A percentile compares a stretch with the other conserved stretches of the same genome.
These are phyloP conservation scores for Achlya flavicornis DNA, from an alignment of 2,888 invertebrate species.

Conservation along the genomic window DNA sequence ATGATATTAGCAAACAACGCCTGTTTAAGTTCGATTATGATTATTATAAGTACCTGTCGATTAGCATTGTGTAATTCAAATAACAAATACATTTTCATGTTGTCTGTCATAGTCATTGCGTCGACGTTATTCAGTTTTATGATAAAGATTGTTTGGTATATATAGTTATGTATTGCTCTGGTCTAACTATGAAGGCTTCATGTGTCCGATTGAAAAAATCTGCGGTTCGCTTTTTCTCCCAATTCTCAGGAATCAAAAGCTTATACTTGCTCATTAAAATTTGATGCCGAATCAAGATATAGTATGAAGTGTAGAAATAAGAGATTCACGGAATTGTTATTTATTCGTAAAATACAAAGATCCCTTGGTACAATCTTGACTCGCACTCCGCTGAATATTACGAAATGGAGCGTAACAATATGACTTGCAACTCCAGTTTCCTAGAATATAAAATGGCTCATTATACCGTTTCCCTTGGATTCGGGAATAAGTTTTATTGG, in stretches of 20 bases:
- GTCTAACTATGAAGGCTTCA: no score
- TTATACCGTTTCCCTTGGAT: constrained; percentile 32
- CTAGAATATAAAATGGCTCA: constrained; percentile 35
- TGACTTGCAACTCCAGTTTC: constrained; percentile 29
- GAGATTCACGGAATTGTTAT: background rate
- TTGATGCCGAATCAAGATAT: background rate
- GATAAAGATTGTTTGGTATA: no score
- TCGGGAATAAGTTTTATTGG: constrained; percentile 36
- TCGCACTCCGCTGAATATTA: constrained; percentile 3
- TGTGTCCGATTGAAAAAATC: background rate
- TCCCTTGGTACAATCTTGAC: constrained; percentile 14
- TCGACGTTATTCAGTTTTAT: no score
- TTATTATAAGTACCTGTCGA: background rate
- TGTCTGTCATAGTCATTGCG: no score
- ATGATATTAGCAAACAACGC: background rate
- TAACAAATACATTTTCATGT: background rate
- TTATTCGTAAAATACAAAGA: constrained; percentile 6
- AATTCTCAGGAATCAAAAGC: background rate
- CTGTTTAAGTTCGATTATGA: background rate
- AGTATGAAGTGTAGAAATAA: background rate
- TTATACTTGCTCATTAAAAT: background rate
- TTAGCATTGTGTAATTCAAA: background rate
- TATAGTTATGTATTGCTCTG: no score
- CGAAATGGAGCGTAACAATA: constrained; percentile 6
- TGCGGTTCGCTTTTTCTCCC: background rate